A percentile compares a stretch with the other conserved stretches of the same genome.
Conservation (phyloP, 1,140 invertebrate species). For the Micrasema minimum region DNA sequence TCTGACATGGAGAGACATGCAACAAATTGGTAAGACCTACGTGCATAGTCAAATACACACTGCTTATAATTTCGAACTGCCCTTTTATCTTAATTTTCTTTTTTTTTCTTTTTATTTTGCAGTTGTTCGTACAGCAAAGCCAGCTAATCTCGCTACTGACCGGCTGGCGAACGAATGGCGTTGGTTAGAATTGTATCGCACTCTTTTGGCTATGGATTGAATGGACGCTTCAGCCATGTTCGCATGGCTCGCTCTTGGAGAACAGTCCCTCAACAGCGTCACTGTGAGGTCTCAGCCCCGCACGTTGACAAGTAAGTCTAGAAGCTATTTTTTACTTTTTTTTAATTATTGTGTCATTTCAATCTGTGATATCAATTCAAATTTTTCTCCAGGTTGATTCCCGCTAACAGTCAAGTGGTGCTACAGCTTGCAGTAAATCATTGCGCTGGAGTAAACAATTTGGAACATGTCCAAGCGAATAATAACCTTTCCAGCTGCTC, state of each 20-base stretch:
- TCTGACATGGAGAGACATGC: slow-evolving; percentile 97
- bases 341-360: too few relatives aligned
- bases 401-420: slow-evolving; percentile 77
- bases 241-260: slow-evolving; percentile 85
- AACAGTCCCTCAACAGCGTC: slow-evolving; percentile 85
- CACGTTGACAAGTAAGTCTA: slow-evolving; percentile 78
- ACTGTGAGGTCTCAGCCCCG: slow-evolving; percentile 83
- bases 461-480: slow-evolving; percentile 95
- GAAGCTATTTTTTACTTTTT: too few relatives aligned
- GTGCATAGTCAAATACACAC: too few relatives aligned
- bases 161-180: slow-evolving; percentile 81
- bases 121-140: slow-evolving; percentile 84
- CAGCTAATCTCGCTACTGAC: slow-evolving; percentile 82
- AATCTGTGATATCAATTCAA: too few relatives aligned
- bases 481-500: slow-evolving; percentile 82
- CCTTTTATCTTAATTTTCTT: too few relatives aligned
- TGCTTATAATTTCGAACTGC: too few relatives aligned
- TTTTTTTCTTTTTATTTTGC: too few relatives aligned
- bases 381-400: slow-evolving; percentile 70
- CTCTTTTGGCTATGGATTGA: slow-evolving; percentile 94
- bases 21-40: slow-evolving; percentile 87
- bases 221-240: slow-evolving; percentile 96
- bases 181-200: slow-evolving; percentile 82
- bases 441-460: slow-evolving; percentile 85
- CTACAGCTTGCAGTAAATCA: slow-evolving; percentile 78